These are phyloP conservation scores for Nomada ruficornis DNA, from an alignment of 2,888 invertebrate species.

Conservation along the genomic window DNA sequence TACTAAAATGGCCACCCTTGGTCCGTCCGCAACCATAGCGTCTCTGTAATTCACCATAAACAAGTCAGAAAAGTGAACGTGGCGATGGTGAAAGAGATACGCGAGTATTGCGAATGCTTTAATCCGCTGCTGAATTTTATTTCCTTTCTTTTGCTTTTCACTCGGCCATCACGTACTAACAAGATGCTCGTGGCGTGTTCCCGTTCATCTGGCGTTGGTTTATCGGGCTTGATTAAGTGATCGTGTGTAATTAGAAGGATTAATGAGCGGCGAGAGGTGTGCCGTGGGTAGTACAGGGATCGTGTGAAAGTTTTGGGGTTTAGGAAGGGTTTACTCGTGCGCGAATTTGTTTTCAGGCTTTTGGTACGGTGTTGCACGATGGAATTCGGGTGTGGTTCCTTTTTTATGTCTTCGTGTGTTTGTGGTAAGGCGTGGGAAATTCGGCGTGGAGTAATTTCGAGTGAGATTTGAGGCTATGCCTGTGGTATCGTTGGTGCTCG, in stretches of 20 bases:
- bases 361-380: background rate
- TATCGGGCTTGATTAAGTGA: constrained; percentile 20
- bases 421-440: background rate
- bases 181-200: background rate
- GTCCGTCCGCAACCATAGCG: background rate
- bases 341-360: background rate
- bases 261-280: background rate
- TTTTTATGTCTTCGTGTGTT: background rate
- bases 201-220: background rate
- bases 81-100: constrained; percentile 8
- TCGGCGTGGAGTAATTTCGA: background rate
- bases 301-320: background rate
- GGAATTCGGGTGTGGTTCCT: too few relatives aligned
- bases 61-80: constrained; percentile 18
- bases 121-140: background rate
- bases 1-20: constrained; percentile 8
- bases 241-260: constrained; percentile 14
- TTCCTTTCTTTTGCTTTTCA: background rate
- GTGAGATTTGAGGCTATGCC: background rate
- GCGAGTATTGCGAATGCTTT: background rate
- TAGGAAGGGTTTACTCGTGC: background rate
- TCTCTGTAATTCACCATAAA: constrained; percentile 33
- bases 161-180: background rate
- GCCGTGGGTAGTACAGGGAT: background rate
- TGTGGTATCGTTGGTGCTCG: too few relatives aligned